Percentiles rank a stretch among this genome's conserved stretches.
Evolutionary conservation across 2,113 vertebrate species (phyloP).

Genomic region (Grallaria varia): DNA sequence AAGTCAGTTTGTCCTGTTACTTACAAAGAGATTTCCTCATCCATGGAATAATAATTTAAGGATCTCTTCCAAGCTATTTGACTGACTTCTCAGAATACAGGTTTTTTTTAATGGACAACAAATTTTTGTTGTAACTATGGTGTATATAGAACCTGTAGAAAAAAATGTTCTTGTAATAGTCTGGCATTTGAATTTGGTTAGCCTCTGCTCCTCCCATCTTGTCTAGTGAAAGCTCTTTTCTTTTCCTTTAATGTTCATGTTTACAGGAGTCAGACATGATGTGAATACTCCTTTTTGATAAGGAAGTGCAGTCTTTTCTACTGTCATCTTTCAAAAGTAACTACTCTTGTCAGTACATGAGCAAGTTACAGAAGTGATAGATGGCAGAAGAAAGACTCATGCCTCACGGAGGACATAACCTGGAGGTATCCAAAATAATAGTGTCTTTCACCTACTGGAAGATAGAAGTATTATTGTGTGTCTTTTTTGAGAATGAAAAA

Average conservation of each 20-base stretch:
- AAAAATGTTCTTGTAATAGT: neutral
- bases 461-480: neutral
- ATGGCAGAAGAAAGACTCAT: neutral
- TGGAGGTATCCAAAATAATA: neutral
- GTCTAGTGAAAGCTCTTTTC: neutral
- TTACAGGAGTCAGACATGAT: neutral
- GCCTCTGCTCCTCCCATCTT: neutral
- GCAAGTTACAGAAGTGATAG: neutral
- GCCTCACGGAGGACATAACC: neutral
- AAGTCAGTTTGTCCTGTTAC: neutral
- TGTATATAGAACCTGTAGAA: neutral
- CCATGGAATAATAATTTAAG: neutral
- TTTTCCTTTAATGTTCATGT: neutral
- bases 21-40: neutral
- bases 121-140: neutral
- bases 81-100: neutral
- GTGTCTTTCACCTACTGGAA: neutral
- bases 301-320: neutral
- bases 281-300: neutral
- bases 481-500: neutral
- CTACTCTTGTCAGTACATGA: neutral
- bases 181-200: neutral
- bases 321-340: neutral
- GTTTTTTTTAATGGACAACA: neutral
- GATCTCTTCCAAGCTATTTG: neutral